These are phyloP conservation scores for Ophiothrix spiculata DNA, from an alignment of 35 echinoderm and acorn worm genomes.

Conservation along the genomic window DNA sequence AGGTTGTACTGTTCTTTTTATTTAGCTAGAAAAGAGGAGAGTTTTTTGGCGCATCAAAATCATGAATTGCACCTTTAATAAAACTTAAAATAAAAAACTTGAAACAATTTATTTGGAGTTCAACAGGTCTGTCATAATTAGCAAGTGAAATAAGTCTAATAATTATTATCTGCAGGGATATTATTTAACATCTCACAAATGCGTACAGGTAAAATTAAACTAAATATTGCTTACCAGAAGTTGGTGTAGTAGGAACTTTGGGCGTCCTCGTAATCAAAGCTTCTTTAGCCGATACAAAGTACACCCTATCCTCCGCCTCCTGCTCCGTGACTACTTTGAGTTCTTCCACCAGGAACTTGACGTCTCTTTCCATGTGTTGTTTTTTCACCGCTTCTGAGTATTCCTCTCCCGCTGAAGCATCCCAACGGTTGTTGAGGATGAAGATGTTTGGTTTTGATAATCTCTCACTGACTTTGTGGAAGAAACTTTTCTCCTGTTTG, in stretches of 20 bases:
- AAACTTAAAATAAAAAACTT: no score
- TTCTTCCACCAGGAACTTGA: constrained; percentile 90
- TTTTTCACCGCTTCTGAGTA: constrained; percentile 92
- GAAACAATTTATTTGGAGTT: no score
- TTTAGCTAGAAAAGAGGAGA: no score
- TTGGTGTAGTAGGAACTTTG: constrained; percentile 63
- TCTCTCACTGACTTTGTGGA: constrained; percentile 94
- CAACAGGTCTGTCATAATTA: no score
- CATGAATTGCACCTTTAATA: no score
- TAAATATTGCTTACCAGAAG: constrained; percentile 69
- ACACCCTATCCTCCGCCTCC: constrained; percentile 87
- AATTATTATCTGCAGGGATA: no score
- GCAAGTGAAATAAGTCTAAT: no score
- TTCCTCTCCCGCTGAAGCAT: constrained; percentile 74
- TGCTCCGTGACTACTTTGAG: constrained; percentile 80
- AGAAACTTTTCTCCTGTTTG: constrained; percentile 97
- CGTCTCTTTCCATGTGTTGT: constrained; percentile 82
- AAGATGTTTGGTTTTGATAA: constrained; percentile 99
- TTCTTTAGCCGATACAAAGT: constrained; percentile 98
- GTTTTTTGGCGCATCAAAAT: no score
- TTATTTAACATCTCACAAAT: no score
- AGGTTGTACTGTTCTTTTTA: no score
- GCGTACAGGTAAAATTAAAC: no score
- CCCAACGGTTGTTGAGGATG: constrained; percentile 97
- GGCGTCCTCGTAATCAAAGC: constrained; percentile 71